Evolutionary conservation across 2,888 invertebrate species (phyloP), one percentile per base, ranked within the genome.

Genomic region (Spisula solida): DNA sequence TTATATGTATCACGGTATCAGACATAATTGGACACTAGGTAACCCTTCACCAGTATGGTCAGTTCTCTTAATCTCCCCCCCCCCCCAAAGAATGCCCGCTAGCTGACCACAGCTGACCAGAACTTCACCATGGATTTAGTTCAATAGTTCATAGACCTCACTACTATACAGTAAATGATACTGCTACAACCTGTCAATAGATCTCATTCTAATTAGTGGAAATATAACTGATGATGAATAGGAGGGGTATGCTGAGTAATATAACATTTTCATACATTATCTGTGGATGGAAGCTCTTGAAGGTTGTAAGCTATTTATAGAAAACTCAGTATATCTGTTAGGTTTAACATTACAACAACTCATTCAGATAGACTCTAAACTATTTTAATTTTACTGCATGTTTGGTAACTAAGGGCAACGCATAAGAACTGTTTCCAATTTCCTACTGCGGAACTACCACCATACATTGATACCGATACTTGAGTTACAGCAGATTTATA

Each of bases 81-180:
- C 8, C 82, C 66, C 66, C 25, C 14, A 51, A 51, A 51, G 51
- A 4, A 51, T 51, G 51, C 51, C 51, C 51, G 51, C 51, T 16
- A 51, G 20, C 20, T 90, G 90, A 88, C 90, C 90, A 90, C 29
- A 83, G 51, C 66, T 90, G 90, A 90, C 90, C 90, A 90, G 56
- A 66, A 82, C 86, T 80, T 83, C 86, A 80, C 51, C 47, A 47
- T 47, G 29, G 31, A 41, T 66, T 31, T 81, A 78, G 89, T 89
- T 89, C 89, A 89, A 83, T 60, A 87, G 89, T 89, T 87, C 89
- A 89, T 8, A 75, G 48, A 86, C 86, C 85, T 87, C 48, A 18
- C 4, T 34, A 18, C 4, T 34, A 20, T 75, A 51, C 16, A 5
- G 34, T 75, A 31, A 75, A 34, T 34, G 75, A 75, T 75, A 75